Evolutionary conservation across 2,888 invertebrate genomes (phyloP), one percentile per base, ranked within the genome.

Genomic region (Cryptus viduatorius): DNA sequence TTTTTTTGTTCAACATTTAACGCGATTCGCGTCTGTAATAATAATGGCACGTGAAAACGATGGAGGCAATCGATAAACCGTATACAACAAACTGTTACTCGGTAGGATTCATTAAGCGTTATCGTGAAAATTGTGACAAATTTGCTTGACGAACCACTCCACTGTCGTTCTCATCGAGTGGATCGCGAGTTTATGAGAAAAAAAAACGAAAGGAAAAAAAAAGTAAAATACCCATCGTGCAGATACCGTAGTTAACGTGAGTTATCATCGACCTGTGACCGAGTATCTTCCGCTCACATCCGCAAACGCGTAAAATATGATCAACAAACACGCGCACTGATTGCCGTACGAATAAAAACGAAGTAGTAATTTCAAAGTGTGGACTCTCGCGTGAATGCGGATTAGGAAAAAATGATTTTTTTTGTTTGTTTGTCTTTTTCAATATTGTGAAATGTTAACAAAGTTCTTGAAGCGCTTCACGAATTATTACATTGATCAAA

Each of bases 401-500:
- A 53, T 64, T 50, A 42, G 65, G 65, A 31, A 65, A 76, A 31
- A 76, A 37, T 31, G 29, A 1, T 64, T 69, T 24, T 37, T 37
- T 37, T 37, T 8, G 1, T 37, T 37, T 8, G 37, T 37, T 7
- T 59, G 10, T 75, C 53, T 24, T 12, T 31, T 76, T 76, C 53
- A 65, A 76, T 76, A 76, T 76, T 76, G 50, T 64, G 65, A 76
- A 76, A 29, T n/a, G 19, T 48, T 76, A 61, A 78, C 67, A 68
- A 64, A 64, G n/a, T n/a, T n/a, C n/a, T n/a, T n/a, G n/a, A n/a
- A n/a, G n/a, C n/a, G n/a, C n/a, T n/a, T n/a, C n/a, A n/a, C n/a
- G n/a, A n/a, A n/a, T n/a, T 29, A 59, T 97, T 97, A 93, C 98
- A 98, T 95, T 98, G 98, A 89, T 98, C 97, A 91, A 96, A n/a